Base-by-base conservation (phyloP, 1,140 invertebrate species). In the Drosophila funebris region DNA sequence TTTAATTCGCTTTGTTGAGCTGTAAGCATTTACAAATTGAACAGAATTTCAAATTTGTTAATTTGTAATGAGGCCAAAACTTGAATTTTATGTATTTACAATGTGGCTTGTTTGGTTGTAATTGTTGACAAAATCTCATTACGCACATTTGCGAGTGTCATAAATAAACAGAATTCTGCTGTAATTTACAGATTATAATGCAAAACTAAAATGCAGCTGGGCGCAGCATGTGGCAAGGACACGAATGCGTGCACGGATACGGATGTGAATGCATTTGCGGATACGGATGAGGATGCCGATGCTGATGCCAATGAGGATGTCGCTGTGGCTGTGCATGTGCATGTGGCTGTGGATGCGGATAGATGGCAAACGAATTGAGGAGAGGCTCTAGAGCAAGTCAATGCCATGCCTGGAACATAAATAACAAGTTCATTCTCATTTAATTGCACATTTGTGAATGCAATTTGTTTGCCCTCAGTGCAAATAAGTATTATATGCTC, bases 371-470 rank as follows among this genome's bases (percentile, higher is more conserved):
- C 22, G 16, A 22, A 44, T 20, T 48, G 24, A 33, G 29, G 29
- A 27, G 22, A 27, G 44, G 24, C 24, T 27, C 1, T 16, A 18
- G 14, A 18, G 9, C 50, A 50, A 56, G 14, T 68, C 46, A 61
- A 54, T 46, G 68, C 50, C 29, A 27, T 66, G 57, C 31, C 41
- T 39, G 72, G 63, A n/a, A 70, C 64, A 85, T 87, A 87, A 87
- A 87, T 87, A 76, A 87, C 83, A 88, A 88, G 83, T 87, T 87
- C 83, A 88, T 83, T 87, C 78, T 83, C 75, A 76, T 87, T 87
- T 88, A 87, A 88, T 88, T 87, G 83, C 83, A 87, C 76, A 76
- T 83, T 87, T 88, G 82, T 48, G 68, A 53, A 68, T 85, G 70
- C 69, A 58, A 70, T 70, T 70, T 70, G 67, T 53, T 53, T 50